Evolutionary conservation across 2,888 invertebrate genomes (phyloP).

Genomic region (Andrena chrysosceles): DNA sequence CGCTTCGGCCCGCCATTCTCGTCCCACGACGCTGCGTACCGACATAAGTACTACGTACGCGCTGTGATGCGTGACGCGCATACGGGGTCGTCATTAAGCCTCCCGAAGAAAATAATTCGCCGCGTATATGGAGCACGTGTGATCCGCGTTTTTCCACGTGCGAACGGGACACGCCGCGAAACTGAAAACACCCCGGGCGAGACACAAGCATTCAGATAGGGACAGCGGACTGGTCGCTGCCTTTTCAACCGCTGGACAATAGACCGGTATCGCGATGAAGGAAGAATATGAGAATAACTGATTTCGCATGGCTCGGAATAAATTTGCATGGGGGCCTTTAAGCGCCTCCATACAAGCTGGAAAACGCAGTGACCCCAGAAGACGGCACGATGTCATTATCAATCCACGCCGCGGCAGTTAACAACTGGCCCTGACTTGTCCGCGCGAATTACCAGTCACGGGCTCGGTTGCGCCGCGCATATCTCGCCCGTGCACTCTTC

Average conservation of each 20-base stretch:
- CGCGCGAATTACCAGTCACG: constrained; percentile 64
- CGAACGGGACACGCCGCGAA: neutral
- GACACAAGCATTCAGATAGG: neutral
- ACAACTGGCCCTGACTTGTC: constrained; percentile 68
- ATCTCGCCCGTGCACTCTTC: constrained; percentile 63
- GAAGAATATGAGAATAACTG: neutral
- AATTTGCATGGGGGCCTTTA: constrained; percentile 5
- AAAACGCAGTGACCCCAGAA: constrained; percentile 1
- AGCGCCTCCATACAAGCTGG: neutral
- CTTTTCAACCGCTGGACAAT: neutral
- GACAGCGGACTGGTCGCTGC: neutral
- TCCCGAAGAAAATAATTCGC: constrained; percentile 65
- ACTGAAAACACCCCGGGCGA: neutral
- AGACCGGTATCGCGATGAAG: neutral
- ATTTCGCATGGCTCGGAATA: neutral
- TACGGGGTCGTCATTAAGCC: constrained; percentile 77
- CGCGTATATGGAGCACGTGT: constrained; percentile 62
- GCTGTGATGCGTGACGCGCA: constrained; percentile 76
- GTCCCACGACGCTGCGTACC: constrained; percentile 56
- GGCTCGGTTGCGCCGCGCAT: constrained; percentile 60
- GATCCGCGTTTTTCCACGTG: constrained; percentile 40
- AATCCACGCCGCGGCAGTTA: constrained; percentile 43
- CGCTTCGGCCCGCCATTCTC: constrained; percentile 63
- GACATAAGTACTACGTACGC: constrained; percentile 15
- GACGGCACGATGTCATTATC: constrained; percentile 54